A percentile compares a stretch with the other conserved stretches of the same genome.
Conservation (phyloP, 2,888 invertebrate genomes). For the Drosophila nigricruria region DNA sequence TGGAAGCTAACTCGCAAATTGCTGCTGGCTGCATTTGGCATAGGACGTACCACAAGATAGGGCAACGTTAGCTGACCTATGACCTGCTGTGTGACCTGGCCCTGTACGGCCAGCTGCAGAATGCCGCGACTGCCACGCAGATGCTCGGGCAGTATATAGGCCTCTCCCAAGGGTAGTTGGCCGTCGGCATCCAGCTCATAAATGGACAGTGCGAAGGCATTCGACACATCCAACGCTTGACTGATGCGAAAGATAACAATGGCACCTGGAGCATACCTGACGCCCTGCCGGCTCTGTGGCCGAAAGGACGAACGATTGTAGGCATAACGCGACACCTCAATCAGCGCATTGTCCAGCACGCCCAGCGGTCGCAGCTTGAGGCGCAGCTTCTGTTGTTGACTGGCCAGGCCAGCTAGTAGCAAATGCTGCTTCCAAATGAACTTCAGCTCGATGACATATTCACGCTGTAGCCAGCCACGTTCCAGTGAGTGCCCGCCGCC, state of each 20-base stretch:
- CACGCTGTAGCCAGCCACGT: slow-evolving; percentile 92
- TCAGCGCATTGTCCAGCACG: slow-evolving; percentile 56
- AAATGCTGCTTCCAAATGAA: slow-evolving; percentile 90
- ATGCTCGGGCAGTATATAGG: slow-evolving; percentile 93
- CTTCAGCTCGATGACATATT: slow-evolving; percentile 91
- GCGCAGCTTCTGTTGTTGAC: slow-evolving; percentile 18
- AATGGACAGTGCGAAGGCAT: slow-evolving; percentile 68
- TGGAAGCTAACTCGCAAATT: slow-evolving; percentile 92
- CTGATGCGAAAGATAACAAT: slow-evolving; percentile 77
- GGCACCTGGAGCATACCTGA: slow-evolving; percentile 58
- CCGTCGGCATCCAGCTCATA: slow-evolving; percentile 30
- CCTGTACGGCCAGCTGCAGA: slow-evolving; percentile 89
- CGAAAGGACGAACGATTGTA: slow-evolving; percentile 70
- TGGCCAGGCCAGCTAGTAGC: slow-evolving; percentile 86
- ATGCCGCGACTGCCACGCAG: slow-evolving; percentile 90
- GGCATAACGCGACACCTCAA: slow-evolving; percentile 72
- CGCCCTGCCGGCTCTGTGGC: slow-evolving; percentile 58
- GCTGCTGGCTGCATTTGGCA: slow-evolving; percentile 85
- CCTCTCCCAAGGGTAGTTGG: slow-evolving; percentile 88
- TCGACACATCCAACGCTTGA: slow-evolving; percentile 54
- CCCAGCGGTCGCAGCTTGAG: slow-evolving; percentile 41
- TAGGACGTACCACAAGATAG: slow-evolving; percentile 86
- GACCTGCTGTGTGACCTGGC: slow-evolving; percentile 89
- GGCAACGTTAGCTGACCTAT: slow-evolving; percentile 90
- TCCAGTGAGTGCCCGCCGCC: slow-evolving; percentile 86